These are phyloP conservation scores for Agonopterix heracliana DNA, from an alignment of 2,888 invertebrate species.

Conservation along the genomic window DNA sequence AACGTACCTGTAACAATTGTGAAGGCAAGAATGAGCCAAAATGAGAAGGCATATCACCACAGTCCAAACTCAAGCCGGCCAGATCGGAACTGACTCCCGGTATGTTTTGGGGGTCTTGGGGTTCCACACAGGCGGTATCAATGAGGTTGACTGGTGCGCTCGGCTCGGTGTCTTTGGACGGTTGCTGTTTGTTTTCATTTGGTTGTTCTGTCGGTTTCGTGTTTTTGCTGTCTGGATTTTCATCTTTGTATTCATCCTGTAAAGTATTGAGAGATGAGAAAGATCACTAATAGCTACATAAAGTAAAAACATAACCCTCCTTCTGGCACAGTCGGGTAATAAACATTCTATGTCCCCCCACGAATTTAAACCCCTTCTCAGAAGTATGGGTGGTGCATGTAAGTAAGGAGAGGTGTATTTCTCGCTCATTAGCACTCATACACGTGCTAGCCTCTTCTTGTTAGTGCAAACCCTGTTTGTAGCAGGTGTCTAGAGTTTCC, in stretches of 20 bases:
- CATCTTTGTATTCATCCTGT: constrained; percentile 79
- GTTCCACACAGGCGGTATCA: constrained; percentile 41
- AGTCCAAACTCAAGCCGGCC: constrained; percentile 51
- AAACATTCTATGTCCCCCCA: too few relatives aligned
- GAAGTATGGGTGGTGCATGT: too few relatives aligned
- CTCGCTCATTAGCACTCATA: too few relatives aligned
- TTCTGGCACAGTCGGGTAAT: too few relatives aligned
- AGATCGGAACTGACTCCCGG: constrained; percentile 40
- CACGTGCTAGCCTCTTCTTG: too few relatives aligned
- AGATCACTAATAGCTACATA: too few relatives aligned
- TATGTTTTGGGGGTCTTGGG: constrained; percentile 22
- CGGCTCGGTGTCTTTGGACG: constrained; percentile 19
- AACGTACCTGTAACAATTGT: constrained; percentile 61
- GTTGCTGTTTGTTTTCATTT: constrained; percentile 25
- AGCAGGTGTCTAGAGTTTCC: too few relatives aligned
- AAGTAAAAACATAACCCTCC: too few relatives aligned
- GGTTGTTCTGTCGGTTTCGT: constrained; percentile 29
- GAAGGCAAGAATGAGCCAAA: constrained; percentile 70
- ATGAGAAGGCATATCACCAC: constrained; percentile 46
- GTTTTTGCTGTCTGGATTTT: constrained; percentile 40
- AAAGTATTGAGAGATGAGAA: constrained; percentile 23
- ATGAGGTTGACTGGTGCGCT: constrained; percentile 42
- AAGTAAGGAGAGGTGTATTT: too few relatives aligned
- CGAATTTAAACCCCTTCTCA: too few relatives aligned
- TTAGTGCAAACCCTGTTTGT: too few relatives aligned